Evolutionary conservation across 2,888 invertebrate species (phyloP), one percentile per base, ranked within the genome.

Genomic region (Cheilosia vernalis): DNA sequence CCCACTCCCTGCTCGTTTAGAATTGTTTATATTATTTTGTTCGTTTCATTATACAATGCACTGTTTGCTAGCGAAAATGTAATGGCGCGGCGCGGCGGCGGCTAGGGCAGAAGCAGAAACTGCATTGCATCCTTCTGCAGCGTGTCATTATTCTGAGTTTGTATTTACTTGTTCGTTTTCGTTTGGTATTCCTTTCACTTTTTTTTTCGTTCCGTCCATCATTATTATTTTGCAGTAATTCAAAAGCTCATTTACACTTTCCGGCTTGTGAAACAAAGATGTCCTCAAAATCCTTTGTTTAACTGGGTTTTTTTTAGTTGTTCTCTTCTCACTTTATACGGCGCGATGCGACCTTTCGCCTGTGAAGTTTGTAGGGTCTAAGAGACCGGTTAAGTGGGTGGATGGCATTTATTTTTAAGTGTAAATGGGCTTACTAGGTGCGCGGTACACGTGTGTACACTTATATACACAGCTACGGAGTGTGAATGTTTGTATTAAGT

Each of bases 101-200:
- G 49, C 13, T 33, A 33, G 44, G 44, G 27, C 27, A 27, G 15
- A 40, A 69, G 44, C 56, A 61, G 42, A 51, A 56, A 63, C 27
- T 60, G 66, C 64, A 69, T 56, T 64, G 60, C 64, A 69, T 73
- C 79, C 73, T 40, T 58, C 64, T 84, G 79, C 66, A 60, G 76
- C 37, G 37, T 61, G 61, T 77, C 81, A 85, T 85, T 85, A 85
- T 85, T 56, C 81, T 67, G 76, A 80, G 81, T 90, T 89, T 89
- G 88, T 87, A 63, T 78, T 76, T 72, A 92, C 92, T 92, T 91
- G 76, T 82, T 73, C 89, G 90, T 92, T 89, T 82, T 73, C 89
- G 90, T 92, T 89, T 30, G 67, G 24, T 49, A 37, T 67, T 69
- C 49, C 17, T 72, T 64, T 7, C 4, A 13, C 4, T 37, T 4